These are phyloP conservation scores for Climacteris rufus DNA, from an alignment of 2,113 vertebrate genomes.

Conservation along the genomic window DNA sequence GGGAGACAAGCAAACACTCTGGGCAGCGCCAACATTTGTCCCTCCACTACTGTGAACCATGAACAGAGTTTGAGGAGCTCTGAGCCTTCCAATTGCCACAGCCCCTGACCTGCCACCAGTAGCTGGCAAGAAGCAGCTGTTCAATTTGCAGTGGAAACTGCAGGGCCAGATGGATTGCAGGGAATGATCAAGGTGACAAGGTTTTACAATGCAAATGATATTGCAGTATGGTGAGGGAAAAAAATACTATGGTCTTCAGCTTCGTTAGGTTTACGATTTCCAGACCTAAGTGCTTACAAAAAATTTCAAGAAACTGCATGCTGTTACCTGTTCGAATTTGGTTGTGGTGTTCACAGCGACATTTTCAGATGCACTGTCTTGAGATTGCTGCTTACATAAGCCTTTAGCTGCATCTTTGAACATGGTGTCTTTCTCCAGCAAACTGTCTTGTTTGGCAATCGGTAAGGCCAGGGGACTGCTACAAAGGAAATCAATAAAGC, in stretches of 20 bases:
- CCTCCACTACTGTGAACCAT: not conserved
- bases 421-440: conserved; percentile 92
- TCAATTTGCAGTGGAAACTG: not conserved
- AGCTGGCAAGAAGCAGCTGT: not conserved
- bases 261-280: not conserved
- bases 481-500: conserved; percentile 29
- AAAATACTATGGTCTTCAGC: not conserved
- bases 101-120: not conserved
- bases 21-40: not conserved
- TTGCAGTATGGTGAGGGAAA: not conserved
- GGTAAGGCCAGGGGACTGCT: conserved; percentile 83
- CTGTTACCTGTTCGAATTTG: conserved; percentile 85
- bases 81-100: not conserved
- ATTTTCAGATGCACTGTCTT: conserved; percentile 77
- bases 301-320: not conserved
- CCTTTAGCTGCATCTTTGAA: conserved; percentile 84
- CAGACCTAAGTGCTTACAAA: not conserved
- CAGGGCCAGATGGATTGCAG: not conserved
- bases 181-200: not conserved
- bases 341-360: conserved; percentile 37
- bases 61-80: not conserved
- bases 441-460: conserved; percentile 90
- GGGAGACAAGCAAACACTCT: not conserved
- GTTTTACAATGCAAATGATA: not conserved
- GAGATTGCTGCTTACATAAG: conserved; percentile 76